Percentiles rank a stretch among this genome's conserved stretches.
Conservation (phyloP, 1,140 invertebrate species). For the Brachionus plicatilis region DNA sequence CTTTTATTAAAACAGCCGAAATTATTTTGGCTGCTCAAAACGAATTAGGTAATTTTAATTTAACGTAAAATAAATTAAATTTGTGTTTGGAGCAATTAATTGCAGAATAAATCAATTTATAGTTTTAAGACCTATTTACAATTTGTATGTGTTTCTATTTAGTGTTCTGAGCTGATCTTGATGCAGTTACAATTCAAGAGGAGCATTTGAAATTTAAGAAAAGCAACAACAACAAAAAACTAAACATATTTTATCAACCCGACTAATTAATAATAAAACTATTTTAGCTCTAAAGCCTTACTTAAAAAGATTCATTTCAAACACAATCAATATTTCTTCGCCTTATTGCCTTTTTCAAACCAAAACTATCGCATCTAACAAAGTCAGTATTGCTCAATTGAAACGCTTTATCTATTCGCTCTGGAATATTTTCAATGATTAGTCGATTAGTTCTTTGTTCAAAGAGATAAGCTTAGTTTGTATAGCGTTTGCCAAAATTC, state of each 20-base stretch:
- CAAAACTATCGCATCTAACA: background rate
- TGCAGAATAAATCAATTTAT: slow-evolving; percentile 32
- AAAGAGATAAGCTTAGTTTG: background rate
- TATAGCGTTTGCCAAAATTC: background rate
- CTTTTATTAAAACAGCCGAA: background rate
- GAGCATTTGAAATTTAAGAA: background rate
- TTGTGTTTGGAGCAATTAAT: slow-evolving; percentile 33
- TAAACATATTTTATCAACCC: slow-evolving; percentile 28
- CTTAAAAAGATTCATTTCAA: slow-evolving; percentile 2
- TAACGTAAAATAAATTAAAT: slow-evolving; percentile 27
- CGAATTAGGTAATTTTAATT: slow-evolving; percentile 18
- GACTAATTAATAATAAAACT: slow-evolving; percentile 25
- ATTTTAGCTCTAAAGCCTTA: background rate
- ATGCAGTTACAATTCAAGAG: background rate
- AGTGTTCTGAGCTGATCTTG: background rate
- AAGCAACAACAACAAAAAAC: background rate
- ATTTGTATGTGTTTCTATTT: slow-evolving; percentile 18
- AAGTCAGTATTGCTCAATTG: background rate
- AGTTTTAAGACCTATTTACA: slow-evolving; percentile 13
- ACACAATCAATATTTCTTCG: slow-evolving; percentile 2
- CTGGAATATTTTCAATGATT: background rate
- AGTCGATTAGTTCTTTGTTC: background rate
- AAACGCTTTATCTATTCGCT: background rate
- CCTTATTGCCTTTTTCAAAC: background rate
- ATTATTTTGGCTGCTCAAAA: background rate